These are phyloP conservation scores for human DNA, from an alignment of 2,113 vertebrate species.

Conservation along the genomic window DNA sequence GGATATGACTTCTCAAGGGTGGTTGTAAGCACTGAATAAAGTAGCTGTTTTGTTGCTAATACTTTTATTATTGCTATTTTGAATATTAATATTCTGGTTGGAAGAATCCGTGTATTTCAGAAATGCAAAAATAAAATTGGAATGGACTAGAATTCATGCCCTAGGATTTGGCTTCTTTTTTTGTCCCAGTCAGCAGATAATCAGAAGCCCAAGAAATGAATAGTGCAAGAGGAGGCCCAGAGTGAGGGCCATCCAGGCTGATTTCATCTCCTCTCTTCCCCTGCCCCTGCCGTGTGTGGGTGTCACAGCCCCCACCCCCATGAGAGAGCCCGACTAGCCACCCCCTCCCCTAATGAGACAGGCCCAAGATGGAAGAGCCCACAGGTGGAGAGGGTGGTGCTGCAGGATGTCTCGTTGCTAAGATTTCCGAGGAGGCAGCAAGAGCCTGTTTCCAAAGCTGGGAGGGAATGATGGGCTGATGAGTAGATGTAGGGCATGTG, in stretches of 20 bases:
- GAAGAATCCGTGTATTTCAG: slow-evolving; percentile 39
- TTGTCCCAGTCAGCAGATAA: slow-evolving; percentile 28
- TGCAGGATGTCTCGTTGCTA: slow-evolving; percentile 55
- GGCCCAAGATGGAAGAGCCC: neutral
- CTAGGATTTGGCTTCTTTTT: slow-evolving; percentile 46
- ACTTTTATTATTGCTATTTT: slow-evolving; percentile 21
- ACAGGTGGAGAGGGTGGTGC: slow-evolving; percentile 10
- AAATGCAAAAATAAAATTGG: slow-evolving; percentile 34
- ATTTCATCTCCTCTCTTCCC: neutral
- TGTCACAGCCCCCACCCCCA: neutral
- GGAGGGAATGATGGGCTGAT: slow-evolving; percentile 16
- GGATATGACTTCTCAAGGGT: neutral
- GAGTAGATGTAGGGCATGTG: neutral
- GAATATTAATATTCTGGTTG: slow-evolving; percentile 28
- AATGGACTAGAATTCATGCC: slow-evolving; percentile 5
- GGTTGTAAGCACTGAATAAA: neutral
- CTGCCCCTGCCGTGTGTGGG: neutral
- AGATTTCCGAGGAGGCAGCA: slow-evolving; percentile 37
- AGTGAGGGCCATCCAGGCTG: neutral
- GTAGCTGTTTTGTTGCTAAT: slow-evolving; percentile 5
- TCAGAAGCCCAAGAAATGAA: slow-evolving; percentile 24
- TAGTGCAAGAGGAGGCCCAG: neutral
- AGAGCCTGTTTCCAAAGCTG: neutral
- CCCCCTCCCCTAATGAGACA: neutral
- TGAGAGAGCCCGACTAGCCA: neutral